A percentile compares a stretch with the other conserved stretches of the same genome.
Conservation (phyloP, 2,113 vertebrate species). For the Myiozetetes cayanensis region DNA sequence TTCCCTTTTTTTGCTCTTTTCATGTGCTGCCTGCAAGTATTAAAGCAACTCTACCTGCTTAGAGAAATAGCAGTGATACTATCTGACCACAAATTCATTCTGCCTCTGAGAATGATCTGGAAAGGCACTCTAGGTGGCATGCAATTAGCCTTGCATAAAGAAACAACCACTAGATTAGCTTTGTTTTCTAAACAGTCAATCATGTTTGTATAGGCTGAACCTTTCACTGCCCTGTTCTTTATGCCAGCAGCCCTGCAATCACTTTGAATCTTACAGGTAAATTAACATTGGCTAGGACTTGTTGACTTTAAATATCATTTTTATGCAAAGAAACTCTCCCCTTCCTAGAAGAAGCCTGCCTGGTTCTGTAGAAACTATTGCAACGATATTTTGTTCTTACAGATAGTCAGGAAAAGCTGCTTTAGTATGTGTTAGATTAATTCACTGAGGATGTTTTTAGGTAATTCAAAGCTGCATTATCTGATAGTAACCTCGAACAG, state of each 20-base stretch:
- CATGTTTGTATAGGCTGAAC: not conserved
- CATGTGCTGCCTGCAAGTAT: not conserved
- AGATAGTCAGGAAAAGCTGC: not conserved
- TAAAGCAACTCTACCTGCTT: not conserved
- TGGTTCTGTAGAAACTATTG: not conserved
- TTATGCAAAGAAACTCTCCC: not conserved
- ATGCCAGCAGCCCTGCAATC: not conserved
- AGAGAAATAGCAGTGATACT: not conserved
- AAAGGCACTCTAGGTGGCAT: not conserved
- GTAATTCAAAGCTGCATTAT: not conserved
- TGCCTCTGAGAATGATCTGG: not conserved
- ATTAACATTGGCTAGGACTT: not conserved
- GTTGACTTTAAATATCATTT: not conserved
- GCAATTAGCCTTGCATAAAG: slow-evolving; percentile 31
- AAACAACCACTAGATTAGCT: slow-evolving; percentile 10
- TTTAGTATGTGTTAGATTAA: not conserved
- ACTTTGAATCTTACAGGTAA: not conserved
- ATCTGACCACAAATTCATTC: slow-evolving; percentile 46
- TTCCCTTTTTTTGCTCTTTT: not conserved
- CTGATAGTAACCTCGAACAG: not conserved
- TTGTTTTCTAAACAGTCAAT: slow-evolving; percentile 37
- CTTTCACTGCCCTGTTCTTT: not conserved
- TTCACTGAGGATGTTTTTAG: not conserved
- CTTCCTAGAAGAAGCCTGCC: not conserved
- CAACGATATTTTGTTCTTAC: not conserved